phyloP scores from a whole-genome alignment of 2,888 invertebrate genomes.

The Homarus gammarus region DNA sequence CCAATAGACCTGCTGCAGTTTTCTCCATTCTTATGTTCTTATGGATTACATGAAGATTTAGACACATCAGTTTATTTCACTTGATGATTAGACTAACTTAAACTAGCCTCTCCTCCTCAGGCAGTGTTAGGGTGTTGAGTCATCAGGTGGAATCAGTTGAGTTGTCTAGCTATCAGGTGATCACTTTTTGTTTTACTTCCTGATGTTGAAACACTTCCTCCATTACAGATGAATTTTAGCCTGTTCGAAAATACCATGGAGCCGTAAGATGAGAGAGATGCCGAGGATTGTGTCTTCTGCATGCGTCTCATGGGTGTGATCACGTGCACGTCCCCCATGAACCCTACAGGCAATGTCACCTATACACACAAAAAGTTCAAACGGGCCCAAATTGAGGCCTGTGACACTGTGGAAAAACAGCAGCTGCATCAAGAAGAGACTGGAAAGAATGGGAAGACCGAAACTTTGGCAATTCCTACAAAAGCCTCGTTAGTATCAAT shows the following conservation, averaged over 20 bases:
- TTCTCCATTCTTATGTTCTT: too few species aligned
- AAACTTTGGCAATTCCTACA: background rate
- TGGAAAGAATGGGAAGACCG: constrained; percentile 29
- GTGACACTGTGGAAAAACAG: constrained; percentile 45
- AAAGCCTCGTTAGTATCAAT: constrained; percentile 20
- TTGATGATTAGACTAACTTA: too few species aligned
- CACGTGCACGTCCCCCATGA: constrained; percentile 73
- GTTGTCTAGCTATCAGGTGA: too few species aligned
- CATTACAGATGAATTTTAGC: constrained; percentile 33
- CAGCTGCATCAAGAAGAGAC: constrained; percentile 26
- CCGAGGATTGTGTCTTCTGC: constrained; percentile 44
- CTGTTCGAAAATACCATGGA: constrained; percentile 10
- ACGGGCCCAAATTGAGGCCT: constrained; percentile 69
- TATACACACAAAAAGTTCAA: constrained; percentile 76
- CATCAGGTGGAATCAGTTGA: too few species aligned
- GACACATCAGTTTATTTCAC: too few species aligned
- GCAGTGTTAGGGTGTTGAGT: too few species aligned
- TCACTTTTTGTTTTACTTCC: too few species aligned
- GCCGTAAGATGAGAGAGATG: constrained; percentile 50
- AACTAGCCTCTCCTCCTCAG: too few species aligned
- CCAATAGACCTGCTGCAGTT: too few species aligned
- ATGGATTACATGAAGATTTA: too few species aligned
- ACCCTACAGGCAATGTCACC: constrained; percentile 72
- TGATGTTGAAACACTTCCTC: background rate
- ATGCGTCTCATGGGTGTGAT: constrained; percentile 75